These are phyloP conservation scores for Pampus argenteus DNA, from an alignment of 2,797 vertebrate species.

Conservation along the genomic window DNA sequence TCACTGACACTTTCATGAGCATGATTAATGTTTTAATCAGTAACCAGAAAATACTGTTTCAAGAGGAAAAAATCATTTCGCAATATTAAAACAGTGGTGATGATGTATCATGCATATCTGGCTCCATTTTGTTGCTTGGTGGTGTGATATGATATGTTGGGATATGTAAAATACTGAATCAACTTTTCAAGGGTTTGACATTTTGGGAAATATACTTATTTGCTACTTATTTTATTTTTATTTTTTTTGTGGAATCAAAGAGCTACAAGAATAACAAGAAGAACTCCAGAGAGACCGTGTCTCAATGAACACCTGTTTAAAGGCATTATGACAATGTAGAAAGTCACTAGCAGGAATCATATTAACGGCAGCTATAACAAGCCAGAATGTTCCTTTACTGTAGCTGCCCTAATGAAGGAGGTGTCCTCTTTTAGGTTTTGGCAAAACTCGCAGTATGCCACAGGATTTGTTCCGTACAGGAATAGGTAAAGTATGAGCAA, in stretches of 20 bases:
- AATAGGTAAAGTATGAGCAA: slow-evolving; percentile 79
- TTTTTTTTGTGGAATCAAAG: not conserved
- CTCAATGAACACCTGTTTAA: not conserved
- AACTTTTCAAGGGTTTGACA: not conserved
- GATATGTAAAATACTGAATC: not conserved
- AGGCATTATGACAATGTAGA: not conserved
- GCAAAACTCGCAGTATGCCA: slow-evolving; percentile 82
- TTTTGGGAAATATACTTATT: not conserved
- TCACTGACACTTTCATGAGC: slow-evolving; percentile 25
- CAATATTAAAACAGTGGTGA: slow-evolving; percentile 1
- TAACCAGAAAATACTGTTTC: slow-evolving; percentile 8
- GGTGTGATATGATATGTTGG: not conserved
- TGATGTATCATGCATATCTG: not conserved
- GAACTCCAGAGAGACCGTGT: not conserved
- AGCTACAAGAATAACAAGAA: not conserved
- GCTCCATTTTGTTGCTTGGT: not conserved
- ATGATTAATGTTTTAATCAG: slow-evolving; percentile 18
- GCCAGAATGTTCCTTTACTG: slow-evolving; percentile 3
- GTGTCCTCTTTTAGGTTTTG: slow-evolving; percentile 80
- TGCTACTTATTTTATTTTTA: no score
- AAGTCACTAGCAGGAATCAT: not conserved
- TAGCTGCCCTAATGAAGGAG: slow-evolving; percentile 70
- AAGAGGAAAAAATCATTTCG: slow-evolving; percentile 9
- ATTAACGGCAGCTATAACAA: not conserved
- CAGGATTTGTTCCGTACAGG: slow-evolving; percentile 81